phyloP scores from a whole-genome alignment of 1,140 invertebrate genomes.

The Drosophila cardini region DNA sequence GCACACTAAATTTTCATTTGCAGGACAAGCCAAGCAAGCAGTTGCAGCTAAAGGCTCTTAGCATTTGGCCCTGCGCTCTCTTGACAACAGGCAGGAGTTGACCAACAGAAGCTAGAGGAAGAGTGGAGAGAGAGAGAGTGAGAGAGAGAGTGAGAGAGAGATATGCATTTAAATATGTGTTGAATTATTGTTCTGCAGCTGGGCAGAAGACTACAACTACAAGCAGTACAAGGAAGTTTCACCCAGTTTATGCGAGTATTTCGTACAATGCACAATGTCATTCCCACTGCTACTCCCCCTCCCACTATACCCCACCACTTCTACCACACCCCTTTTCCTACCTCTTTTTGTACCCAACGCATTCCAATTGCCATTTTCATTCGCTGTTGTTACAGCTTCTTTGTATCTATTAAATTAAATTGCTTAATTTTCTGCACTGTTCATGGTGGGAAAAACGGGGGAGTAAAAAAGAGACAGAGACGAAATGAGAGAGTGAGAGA shows the following conservation, averaged over 20 bases:
- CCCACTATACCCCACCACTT: not conserved
- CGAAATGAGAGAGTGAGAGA: not conserved
- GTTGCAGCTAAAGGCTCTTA: conserved; percentile 33
- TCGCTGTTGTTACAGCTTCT: conserved; percentile 27
- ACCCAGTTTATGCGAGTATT: conserved; percentile 56
- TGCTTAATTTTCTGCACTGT: conserved; percentile 78
- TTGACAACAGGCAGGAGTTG: not conserved
- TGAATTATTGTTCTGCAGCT: conserved; percentile 75
- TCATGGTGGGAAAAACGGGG: conserved; percentile 26
- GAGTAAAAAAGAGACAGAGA: not conserved
- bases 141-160: conserved; percentile 12
- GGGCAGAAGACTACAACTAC: conserved; percentile 35
- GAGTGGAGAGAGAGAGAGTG: conserved; percentile 14
- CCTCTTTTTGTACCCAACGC: not conserved
- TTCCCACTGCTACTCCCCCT: conserved; percentile 20
- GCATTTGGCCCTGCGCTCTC: conserved; percentile 19
- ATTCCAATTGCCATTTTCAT: conserved; percentile 32
- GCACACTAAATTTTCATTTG: conserved; percentile 81
- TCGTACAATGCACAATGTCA: conserved; percentile 51
- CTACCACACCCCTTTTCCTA: not conserved
- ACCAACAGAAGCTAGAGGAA: conserved; percentile 1
- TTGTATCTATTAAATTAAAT: conserved; percentile 79
- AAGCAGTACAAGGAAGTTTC: conserved; percentile 52
- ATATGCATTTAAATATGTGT: conserved; percentile 80
- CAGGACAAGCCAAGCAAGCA: conserved; percentile 46